Base-by-base conservation (phyloP, 1,140 invertebrate species). In the Lasioglossum baleicum region DNA sequence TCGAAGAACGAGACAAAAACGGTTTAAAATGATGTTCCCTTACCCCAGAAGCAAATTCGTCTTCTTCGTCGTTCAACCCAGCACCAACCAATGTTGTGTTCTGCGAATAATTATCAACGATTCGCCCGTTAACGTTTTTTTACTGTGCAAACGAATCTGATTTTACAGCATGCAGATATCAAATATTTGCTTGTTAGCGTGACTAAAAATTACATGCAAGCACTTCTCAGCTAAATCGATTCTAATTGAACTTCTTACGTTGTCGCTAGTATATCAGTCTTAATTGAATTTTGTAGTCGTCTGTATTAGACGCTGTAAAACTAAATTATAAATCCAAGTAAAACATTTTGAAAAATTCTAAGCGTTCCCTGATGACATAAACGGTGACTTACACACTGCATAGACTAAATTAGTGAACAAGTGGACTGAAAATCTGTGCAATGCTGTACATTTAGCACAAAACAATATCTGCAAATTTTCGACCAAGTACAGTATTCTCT, bases 41-140 rank as follows among this genome's bases (percentile, higher is more conserved):
- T 88, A 92, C 92, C 85, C 90, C 89, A 48, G 91, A 86, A 72
- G 91, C 79, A 63, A 90, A 92, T 40, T 93, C 91, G 68, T 92
- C 91, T 74, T 93, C 91, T 72, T 91, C 87, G 64, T 81, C 85
- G 74, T 83, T 87, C 63, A 87, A 77, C 75, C 83, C 84, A 75
- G 82, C 84, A 82, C 81, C 82, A 65, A 88, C 72, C 71, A 89
- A 83, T 74, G 83, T 61, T 66, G 83, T 88, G 82, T 79, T 90
- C 89, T 90, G 87, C 20, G 82, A 88, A 85, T 80, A 85, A 86
- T 74, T 85, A 85, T 75, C 65, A 86, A 86, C 60, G 69, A 85
- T 73, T 64, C 69, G 68, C 73, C 68, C 60, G 71, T 86, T 80
- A 86, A 61, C 77, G 48, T 61, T 58, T 76, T 76, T 58, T 76